A percentile compares a stretch with the other conserved stretches of the same genome.
These are phyloP conservation scores for Mamestra brassicae DNA, from an alignment of 2,888 invertebrate genomes.

Conservation along the genomic window DNA sequence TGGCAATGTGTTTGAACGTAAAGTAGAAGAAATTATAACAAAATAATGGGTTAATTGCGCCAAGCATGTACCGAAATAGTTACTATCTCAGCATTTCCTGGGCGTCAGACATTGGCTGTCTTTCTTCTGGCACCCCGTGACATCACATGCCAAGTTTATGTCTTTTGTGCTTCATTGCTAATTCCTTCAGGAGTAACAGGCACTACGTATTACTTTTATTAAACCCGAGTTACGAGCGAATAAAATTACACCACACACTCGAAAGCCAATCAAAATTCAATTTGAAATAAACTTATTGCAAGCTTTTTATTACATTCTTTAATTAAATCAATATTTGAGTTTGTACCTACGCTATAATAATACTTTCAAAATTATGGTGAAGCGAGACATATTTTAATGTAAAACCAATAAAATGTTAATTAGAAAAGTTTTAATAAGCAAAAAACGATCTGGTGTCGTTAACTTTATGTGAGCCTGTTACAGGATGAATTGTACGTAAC, in stretches of 20 bases:
- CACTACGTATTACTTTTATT: not conserved
- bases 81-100: too few species aligned
- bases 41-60: too few species aligned
- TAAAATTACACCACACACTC: conserved; percentile 11
- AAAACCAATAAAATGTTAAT: not conserved
- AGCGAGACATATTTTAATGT: not conserved
- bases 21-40: too few species aligned
- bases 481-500: not conserved
- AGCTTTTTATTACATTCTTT: conserved; percentile 28
- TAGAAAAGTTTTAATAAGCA: not conserved
- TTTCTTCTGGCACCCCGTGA: too few species aligned
- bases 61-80: too few species aligned
- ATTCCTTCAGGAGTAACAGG: not conserved
- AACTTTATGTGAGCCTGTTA: not conserved
- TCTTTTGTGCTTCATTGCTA: not conserved
- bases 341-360: not conserved
- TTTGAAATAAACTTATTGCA: conserved; percentile 23
- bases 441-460: not conserved
- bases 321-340: conserved; percentile 38
- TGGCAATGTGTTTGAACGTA: too few species aligned
- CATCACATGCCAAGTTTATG: not conserved
- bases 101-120: too few species aligned
- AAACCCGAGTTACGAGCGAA: conserved; percentile 16
- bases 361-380: not conserved
- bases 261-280: conserved; percentile 42